phyloP scores from a whole-genome alignment of 2,888 invertebrate genomes.

The Physocephala rufipes region DNA sequence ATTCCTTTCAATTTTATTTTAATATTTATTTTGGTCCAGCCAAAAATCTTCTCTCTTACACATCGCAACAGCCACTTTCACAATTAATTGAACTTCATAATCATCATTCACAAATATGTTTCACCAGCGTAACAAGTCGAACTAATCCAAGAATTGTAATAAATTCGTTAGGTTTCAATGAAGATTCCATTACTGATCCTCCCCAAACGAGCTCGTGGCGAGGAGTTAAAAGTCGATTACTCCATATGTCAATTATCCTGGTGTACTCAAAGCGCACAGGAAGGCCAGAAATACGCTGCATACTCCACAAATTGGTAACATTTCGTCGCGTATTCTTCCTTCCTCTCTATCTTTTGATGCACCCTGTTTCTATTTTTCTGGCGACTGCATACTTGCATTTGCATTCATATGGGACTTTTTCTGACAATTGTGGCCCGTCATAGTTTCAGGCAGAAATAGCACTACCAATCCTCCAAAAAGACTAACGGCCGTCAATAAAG shows the following conservation, averaged over 20 bases:
- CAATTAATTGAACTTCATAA: neutral
- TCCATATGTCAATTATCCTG: too few species aligned
- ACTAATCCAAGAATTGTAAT: neutral
- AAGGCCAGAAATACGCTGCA: too few species aligned
- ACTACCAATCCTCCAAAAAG: slow-evolving; percentile 77
- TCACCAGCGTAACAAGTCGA: neutral
- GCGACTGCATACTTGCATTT: neutral
- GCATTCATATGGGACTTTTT: slow-evolving; percentile 12
- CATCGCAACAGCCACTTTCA: slow-evolving; percentile 20
- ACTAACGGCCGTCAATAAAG: slow-evolving; percentile 75
- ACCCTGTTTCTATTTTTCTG: neutral
- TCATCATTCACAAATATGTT: neutral
- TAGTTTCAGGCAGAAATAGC: slow-evolving; percentile 80
- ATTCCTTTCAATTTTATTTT: neutral
- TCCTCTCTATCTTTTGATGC: too few species aligned
- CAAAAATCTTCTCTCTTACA: slow-evolving; percentile 50
- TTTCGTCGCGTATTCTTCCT: neutral
- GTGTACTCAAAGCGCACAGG: too few species aligned
- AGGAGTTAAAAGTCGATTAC: too few species aligned
- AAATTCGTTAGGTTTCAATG: neutral
- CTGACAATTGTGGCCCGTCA: slow-evolving; percentile 58
- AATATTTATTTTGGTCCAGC: slow-evolving; percentile 58
- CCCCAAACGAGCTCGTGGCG: too few species aligned
- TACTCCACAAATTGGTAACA: neutral
- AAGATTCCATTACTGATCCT: neutral